phyloP scores from a whole-genome alignment of 2,888 invertebrate species.

The Drosophila anomalata region DNA sequence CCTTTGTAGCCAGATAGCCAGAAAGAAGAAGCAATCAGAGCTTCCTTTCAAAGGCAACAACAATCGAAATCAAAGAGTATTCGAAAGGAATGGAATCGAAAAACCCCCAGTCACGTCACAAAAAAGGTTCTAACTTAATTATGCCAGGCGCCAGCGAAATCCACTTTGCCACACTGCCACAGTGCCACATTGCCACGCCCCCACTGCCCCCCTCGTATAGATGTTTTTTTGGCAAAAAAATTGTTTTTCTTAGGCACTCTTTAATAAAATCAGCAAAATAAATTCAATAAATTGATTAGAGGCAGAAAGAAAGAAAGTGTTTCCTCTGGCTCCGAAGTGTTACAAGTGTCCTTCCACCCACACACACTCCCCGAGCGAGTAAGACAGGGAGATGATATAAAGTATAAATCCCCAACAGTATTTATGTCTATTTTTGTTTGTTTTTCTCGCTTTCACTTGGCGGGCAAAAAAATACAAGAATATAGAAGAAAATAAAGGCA shows the following conservation, averaged over 20 bases:
- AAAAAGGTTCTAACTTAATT: slow-evolving; percentile 75
- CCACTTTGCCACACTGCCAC: slow-evolving; percentile 19
- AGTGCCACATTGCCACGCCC: slow-evolving; percentile 1
- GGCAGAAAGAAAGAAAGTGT: slow-evolving; percentile 16
- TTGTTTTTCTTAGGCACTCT: slow-evolving; percentile 45
- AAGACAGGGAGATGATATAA: neutral
- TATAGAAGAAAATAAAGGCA: neutral
- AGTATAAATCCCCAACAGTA: slow-evolving; percentile 30
- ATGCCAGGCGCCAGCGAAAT: slow-evolving; percentile 48
- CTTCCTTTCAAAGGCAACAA: slow-evolving; percentile 45
- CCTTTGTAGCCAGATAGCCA: slow-evolving; percentile 45
- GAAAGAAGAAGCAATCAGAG: slow-evolving; percentile 56
- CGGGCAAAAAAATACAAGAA: slow-evolving; percentile 16
- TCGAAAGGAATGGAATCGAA: neutral
- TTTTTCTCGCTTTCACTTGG: slow-evolving; percentile 31
- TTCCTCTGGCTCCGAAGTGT: slow-evolving; percentile 47
- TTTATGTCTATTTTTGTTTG: slow-evolving; percentile 46
- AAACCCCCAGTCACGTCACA: slow-evolving; percentile 40
- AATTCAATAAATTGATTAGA: slow-evolving; percentile 77
- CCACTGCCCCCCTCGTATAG: neutral
- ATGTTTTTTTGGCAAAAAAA: slow-evolving; percentile 16
- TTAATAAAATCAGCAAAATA: slow-evolving; percentile 74
- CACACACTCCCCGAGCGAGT: neutral
- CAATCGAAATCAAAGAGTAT: slow-evolving; percentile 25
- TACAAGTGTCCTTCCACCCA: slow-evolving; percentile 49